phyloP scores from a whole-genome alignment of 2,797 vertebrate species.

The Pterois miles region DNA sequence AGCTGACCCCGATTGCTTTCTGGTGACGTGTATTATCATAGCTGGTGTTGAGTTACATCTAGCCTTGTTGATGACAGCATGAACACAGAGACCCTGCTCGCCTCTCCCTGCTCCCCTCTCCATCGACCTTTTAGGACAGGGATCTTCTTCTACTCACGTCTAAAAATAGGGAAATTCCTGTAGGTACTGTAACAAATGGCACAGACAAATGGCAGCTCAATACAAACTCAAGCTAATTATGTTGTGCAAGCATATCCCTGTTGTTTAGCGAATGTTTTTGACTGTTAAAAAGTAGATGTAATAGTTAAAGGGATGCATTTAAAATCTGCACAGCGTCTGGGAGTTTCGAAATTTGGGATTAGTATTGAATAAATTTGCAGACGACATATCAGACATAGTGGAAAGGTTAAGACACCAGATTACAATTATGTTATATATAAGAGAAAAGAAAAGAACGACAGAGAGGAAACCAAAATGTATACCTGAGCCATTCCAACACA shows the following conservation, averaged over 20 bases:
- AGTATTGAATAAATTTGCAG: neutral
- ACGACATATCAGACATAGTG: neutral
- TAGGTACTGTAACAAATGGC: neutral
- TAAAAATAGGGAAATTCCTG: constrained; percentile 64
- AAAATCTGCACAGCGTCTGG: neutral
- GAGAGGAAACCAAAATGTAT: neutral
- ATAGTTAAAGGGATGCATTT: neutral
- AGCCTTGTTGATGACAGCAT: constrained; percentile 40
- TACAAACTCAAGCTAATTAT: constrained; percentile 6
- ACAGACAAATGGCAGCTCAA: constrained; percentile 8
- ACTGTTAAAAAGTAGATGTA: neutral
- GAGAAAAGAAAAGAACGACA: neutral
- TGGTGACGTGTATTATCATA: constrained; percentile 6
- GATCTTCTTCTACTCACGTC: constrained; percentile 34
- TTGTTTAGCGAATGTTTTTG: neutral
- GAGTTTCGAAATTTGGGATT: neutral
- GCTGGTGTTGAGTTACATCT: constrained; percentile 60
- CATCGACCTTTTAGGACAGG: constrained; percentile 39
- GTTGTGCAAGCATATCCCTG: neutral
- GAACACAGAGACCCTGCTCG: neutral
- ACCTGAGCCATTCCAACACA: neutral
- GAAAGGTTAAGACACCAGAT: neutral
- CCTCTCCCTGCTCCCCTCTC: neutral
- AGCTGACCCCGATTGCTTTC: constrained; percentile 43
- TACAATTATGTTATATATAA: neutral